These are phyloP conservation scores for Drosophila kepulauana DNA, from an alignment of 1,140 invertebrate genomes.

Conservation along the genomic window DNA sequence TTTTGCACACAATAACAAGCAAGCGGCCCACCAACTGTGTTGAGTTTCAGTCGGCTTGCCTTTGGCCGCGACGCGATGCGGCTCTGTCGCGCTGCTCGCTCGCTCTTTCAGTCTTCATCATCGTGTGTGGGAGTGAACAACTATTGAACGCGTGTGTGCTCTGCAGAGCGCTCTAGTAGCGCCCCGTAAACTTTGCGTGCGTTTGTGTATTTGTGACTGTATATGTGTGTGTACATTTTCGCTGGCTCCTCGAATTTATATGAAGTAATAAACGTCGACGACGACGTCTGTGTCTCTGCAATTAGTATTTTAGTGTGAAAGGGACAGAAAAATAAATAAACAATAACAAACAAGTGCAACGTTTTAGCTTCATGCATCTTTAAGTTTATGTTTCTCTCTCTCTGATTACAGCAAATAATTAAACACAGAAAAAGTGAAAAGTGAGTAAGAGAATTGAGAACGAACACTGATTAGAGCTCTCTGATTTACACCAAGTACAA, in stretches of 20 bases:
- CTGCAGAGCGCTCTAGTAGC: slow-evolving; percentile 16
- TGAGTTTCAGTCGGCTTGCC: slow-evolving; percentile 44
- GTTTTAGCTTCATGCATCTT: slow-evolving; percentile 28
- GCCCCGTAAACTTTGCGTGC: slow-evolving; percentile 48
- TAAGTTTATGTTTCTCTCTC: slow-evolving; percentile 39
- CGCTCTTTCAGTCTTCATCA: slow-evolving; percentile 53
- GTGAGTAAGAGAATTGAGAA: slow-evolving; percentile 25
- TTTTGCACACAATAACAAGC: slow-evolving; percentile 42
- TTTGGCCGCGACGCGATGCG: slow-evolving; percentile 8
- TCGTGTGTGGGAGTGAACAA: slow-evolving; percentile 69
- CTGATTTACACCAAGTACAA: slow-evolving; percentile 24
- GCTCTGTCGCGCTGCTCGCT: slow-evolving; percentile 11
- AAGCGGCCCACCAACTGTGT: slow-evolving; percentile 32
- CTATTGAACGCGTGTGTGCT: slow-evolving; percentile 17
- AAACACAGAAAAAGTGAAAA: slow-evolving; percentile 36
- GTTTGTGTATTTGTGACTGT: slow-evolving; percentile 48
- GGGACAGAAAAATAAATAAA: slow-evolving; percentile 37
- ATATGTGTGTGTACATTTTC: slow-evolving; percentile 47
- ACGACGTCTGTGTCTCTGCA: slow-evolving; percentile 35
- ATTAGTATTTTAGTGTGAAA: slow-evolving; percentile 64
- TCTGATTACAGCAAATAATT: slow-evolving; percentile 55
- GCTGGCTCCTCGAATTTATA: slow-evolving; percentile 68
- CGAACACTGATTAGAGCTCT: slow-evolving; percentile 30
- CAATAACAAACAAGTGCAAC: slow-evolving; percentile 50
- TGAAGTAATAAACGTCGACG: slow-evolving; percentile 72